Conservation (phyloP, 2,888 invertebrate species). For the Lasioglossum malachurum region DNA sequence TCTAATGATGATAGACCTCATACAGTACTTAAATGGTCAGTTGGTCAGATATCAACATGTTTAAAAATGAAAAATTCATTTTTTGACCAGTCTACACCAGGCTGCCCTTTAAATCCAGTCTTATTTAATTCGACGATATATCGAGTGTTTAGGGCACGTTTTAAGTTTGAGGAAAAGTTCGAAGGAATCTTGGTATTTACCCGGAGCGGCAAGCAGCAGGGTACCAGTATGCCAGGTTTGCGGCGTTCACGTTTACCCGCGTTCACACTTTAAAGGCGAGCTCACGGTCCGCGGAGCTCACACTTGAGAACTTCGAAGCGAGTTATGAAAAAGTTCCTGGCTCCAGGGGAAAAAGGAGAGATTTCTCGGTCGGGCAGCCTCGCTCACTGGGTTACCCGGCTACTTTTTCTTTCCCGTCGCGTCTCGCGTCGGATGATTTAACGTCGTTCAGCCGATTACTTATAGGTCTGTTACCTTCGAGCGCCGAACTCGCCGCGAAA, state of each 20-base stretch:
- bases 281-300: slow-evolving; percentile 4
- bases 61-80: no score
- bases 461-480: slow-evolving; percentile 34
- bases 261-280: slow-evolving; percentile 34
- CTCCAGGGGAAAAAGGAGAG: slow-evolving; percentile 24
- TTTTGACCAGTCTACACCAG: no score
- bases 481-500: slow-evolving; percentile 16
- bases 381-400: slow-evolving; percentile 46
- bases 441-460: slow-evolving; percentile 49
- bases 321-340: slow-evolving; percentile 48
- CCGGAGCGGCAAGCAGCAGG: not conserved
- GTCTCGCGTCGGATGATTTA: slow-evolving; percentile 35
- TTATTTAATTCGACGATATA: not conserved
- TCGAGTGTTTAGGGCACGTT: not conserved
- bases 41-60: no score
- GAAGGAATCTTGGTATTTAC: slow-evolving; percentile 3
- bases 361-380: slow-evolving; percentile 44
- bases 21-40: no score
- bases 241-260: slow-evolving; percentile 22
- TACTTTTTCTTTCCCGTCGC: slow-evolving; percentile 36
- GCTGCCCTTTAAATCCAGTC: not conserved
- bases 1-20: no score
- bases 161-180: not conserved
- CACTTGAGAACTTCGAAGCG: slow-evolving; percentile 45
- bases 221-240: slow-evolving; percentile 6